Percentiles rank a stretch among this genome's conserved stretches.
These are phyloP conservation scores for Sinelater perroti DNA, from an alignment of 2,888 invertebrate species.

Conservation along the genomic window DNA sequence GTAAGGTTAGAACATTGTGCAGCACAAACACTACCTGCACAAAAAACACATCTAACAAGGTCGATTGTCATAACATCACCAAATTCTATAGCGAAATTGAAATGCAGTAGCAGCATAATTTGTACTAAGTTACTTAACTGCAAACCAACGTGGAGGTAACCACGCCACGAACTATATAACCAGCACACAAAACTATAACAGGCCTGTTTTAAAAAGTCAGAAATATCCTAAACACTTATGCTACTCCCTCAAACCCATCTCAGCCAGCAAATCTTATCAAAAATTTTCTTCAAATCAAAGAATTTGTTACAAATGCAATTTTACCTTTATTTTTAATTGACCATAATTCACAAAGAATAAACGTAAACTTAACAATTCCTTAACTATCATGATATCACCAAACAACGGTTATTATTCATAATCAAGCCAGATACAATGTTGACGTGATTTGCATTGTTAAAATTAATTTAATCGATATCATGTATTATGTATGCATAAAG, in stretches of 20 bases:
- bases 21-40: neutral
- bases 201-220: neutral
- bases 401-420: neutral
- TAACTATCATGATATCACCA: conserved; percentile 1
- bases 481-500: neutral
- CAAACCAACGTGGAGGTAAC: conserved; percentile 4
- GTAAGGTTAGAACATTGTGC: conserved; percentile 2
- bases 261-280: neutral
- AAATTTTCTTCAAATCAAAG: conserved; percentile 2
- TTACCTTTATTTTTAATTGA: neutral
- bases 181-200: neutral
- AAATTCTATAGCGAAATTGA: conserved; percentile 4
- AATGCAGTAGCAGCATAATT: neutral
- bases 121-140: neutral
- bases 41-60: conserved; percentile 10
- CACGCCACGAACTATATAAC: neutral
- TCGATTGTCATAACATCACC: conserved; percentile 2
- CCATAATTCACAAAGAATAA: neutral
- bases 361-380: neutral
- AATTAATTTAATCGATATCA: neutral
- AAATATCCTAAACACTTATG: neutral
- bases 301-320: neutral
- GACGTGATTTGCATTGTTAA: conserved; percentile 2
- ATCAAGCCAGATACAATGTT: conserved; percentile 4
- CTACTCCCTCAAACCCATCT: neutral